phyloP scores from a whole-genome alignment of 2,888 invertebrate genomes.

The Odontothrips loti region DNA sequence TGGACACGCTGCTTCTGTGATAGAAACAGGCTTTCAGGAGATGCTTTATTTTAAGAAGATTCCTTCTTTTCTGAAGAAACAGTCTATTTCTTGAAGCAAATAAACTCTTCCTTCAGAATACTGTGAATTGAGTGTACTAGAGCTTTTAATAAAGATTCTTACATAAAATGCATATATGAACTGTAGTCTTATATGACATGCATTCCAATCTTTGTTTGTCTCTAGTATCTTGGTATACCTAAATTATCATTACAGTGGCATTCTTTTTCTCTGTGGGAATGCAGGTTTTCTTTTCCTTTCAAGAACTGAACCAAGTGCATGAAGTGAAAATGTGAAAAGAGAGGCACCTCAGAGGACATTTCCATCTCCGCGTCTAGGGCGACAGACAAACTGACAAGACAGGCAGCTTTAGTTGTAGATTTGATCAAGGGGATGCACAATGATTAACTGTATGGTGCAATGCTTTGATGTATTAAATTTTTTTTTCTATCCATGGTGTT shows the following conservation, averaged over 20 bases:
- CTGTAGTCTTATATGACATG: no score
- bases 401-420: constrained; percentile 22
- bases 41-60: no score
- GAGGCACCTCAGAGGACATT: background rate
- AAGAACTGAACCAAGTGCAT: constrained; percentile 23
- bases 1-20: background rate
- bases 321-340: constrained; percentile 19
- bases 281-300: constrained; percentile 26
- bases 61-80: background rate
- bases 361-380: constrained; percentile 21
- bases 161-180: no score
- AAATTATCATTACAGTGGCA: constrained; percentile 23
- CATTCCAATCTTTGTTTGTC: background rate
- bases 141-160: no score
- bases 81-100: background rate
- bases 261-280: constrained; percentile 25
- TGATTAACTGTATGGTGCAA: constrained; percentile 30
- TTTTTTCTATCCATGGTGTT: constrained; percentile 15
- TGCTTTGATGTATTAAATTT: constrained; percentile 29
- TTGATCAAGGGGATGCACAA: constrained; percentile 35
- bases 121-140: no score
- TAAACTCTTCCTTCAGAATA: background rate
- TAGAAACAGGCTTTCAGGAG: background rate
- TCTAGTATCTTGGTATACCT: background rate
- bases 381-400: constrained; percentile 7